Conservation (phyloP, 1,140 invertebrate genomes). For the Aphis craccivora region DNA sequence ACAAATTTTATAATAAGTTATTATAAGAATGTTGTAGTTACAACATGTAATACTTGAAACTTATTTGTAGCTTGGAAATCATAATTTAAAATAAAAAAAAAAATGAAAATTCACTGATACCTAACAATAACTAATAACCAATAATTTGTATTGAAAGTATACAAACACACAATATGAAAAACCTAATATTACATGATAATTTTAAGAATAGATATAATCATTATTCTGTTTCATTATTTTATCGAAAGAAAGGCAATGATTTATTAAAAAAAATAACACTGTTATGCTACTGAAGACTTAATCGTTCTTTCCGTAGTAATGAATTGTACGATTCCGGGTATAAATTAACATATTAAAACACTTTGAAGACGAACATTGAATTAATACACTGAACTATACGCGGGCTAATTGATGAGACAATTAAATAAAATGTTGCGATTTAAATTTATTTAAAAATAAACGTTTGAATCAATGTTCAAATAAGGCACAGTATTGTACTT, state of each 20-base stretch:
- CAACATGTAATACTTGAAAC: no score
- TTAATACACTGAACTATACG: not conserved
- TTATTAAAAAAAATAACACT: not conserved
- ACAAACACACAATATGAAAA: not conserved
- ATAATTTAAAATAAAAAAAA: no score
- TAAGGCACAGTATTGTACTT: not conserved
- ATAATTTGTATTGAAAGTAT: not conserved
- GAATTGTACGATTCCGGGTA: not conserved
- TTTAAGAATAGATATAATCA: not conserved
- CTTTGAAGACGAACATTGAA: not conserved
- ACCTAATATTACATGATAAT: not conserved
- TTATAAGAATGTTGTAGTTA: no score
- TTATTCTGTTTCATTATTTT: not conserved
- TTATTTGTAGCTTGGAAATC: no score
- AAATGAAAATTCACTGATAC: no score
- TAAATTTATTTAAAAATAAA: not conserved
- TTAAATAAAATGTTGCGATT: not conserved
- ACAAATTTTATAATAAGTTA: no score
- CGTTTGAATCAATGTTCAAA: not conserved
- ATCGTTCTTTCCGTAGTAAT: not conserved
- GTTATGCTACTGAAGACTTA: not conserved
- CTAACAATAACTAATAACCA: no score
- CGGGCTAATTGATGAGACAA: not conserved
- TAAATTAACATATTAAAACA: constrained; percentile 4
- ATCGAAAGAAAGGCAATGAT: not conserved